Evolutionary conservation across 2,113 vertebrate species (phyloP).

Genomic region (Nesogale talazaci): DNA sequence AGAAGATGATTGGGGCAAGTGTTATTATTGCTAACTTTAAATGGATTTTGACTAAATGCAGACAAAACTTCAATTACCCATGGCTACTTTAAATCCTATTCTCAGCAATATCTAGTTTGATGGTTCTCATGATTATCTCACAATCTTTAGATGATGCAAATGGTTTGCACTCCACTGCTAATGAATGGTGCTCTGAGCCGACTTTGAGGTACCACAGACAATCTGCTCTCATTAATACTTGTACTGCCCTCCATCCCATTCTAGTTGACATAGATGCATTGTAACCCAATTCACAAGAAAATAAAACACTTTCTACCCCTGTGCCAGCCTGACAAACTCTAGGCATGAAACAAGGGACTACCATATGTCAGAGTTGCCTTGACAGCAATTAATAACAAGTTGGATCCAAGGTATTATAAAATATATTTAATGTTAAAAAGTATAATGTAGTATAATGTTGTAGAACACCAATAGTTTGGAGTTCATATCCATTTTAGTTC

Average conservation of each 20-base stretch:
- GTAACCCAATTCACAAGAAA: not conserved
- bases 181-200: not conserved
- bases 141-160: not conserved
- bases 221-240: not conserved
- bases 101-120: not conserved
- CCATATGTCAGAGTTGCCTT: not conserved
- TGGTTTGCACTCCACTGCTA: not conserved
- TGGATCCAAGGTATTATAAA: not conserved
- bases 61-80: too few relatives aligned
- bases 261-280: not conserved
- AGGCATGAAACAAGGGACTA: too few relatives aligned
- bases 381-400: not conserved
- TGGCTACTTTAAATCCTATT: not conserved
- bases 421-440: not conserved
- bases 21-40: too few relatives aligned
- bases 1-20: too few relatives aligned
- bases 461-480: not conserved
- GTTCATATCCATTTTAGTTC: not conserved
- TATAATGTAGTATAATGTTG: not conserved
- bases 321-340: not conserved
- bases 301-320: not conserved
- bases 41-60: too few relatives aligned
- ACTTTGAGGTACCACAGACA: not conserved
- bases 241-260: not conserved
- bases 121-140: not conserved